Conservation (phyloP, 2,113 vertebrate genomes). For the Tachysurus fulvidraco region DNA sequence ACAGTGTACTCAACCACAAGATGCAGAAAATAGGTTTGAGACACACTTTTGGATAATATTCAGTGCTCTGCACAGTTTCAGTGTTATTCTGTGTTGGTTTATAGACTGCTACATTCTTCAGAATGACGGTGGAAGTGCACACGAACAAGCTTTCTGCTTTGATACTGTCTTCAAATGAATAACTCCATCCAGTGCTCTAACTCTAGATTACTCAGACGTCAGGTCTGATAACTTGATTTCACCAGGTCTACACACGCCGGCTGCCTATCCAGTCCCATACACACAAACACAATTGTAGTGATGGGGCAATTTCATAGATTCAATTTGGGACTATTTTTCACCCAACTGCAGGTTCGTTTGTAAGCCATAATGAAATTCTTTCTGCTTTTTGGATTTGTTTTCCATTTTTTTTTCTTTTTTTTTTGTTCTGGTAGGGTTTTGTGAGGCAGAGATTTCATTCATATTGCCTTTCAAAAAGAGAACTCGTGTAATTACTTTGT, state of each 20-base stretch:
- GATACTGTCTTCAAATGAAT: background rate
- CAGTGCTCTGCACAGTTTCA: background rate
- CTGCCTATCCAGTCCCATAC: background rate
- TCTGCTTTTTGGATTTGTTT: constrained; percentile 26
- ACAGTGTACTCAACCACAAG: background rate
- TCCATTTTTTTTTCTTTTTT: background rate
- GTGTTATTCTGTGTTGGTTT: background rate
- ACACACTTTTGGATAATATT: background rate
- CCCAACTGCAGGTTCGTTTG: constrained; percentile 4
- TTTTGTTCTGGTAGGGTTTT: constrained; percentile 15
- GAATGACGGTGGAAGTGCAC: background rate
- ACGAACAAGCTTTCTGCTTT: background rate
- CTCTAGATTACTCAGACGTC: background rate
- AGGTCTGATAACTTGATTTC: constrained; percentile 22
- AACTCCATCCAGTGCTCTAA: background rate
- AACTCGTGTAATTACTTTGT: constrained; percentile 60
- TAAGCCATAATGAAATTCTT: constrained; percentile 30
- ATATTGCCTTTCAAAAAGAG: constrained; percentile 14
- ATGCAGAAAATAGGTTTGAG: background rate
- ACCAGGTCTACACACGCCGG: constrained; percentile 4
- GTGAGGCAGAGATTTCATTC: constrained; percentile 23
- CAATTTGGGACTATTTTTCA: constrained; percentile 18
- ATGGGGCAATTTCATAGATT: constrained; percentile 36
- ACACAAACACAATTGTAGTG: constrained; percentile 23
- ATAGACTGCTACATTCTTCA: background rate